Conservation (phyloP, 2,113 vertebrate genomes). For the Dryoscopus gambensis region DNA sequence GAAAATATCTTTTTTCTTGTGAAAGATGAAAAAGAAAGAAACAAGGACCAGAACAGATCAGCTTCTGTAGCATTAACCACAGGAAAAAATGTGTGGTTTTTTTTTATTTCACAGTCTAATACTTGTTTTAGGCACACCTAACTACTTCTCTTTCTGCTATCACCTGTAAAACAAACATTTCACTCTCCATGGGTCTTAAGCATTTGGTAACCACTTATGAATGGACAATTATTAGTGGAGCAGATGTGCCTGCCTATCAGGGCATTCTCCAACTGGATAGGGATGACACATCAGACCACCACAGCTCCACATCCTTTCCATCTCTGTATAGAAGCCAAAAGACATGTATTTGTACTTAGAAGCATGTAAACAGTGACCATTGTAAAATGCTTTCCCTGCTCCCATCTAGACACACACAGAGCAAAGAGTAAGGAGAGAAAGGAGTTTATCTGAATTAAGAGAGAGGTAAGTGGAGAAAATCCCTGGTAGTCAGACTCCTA, state of each 20-base stretch:
- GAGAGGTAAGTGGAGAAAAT: background rate
- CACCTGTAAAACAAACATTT: background rate
- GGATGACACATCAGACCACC: background rate
- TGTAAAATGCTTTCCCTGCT: background rate
- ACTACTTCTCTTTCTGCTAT: background rate
- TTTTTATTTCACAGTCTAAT: background rate
- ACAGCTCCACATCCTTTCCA: background rate
- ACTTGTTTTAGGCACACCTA: background rate
- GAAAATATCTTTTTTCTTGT: slow-evolving; percentile 3
- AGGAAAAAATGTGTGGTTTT: background rate
- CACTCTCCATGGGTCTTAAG: background rate
- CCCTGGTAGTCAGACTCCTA: background rate
- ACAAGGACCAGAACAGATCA: background rate
- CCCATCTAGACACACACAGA: background rate
- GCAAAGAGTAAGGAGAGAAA: background rate
- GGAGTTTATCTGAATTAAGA: background rate
- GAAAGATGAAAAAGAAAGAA: background rate
- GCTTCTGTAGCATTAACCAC: background rate
- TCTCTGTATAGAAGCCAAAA: background rate
- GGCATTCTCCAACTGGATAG: background rate
- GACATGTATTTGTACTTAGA: background rate
- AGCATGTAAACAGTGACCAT: background rate
- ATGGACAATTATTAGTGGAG: background rate
- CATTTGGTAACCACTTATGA: background rate
- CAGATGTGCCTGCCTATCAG: background rate